phyloP scores from a whole-genome alignment of 2,888 invertebrate species.

The Eledone cirrhosa region DNA sequence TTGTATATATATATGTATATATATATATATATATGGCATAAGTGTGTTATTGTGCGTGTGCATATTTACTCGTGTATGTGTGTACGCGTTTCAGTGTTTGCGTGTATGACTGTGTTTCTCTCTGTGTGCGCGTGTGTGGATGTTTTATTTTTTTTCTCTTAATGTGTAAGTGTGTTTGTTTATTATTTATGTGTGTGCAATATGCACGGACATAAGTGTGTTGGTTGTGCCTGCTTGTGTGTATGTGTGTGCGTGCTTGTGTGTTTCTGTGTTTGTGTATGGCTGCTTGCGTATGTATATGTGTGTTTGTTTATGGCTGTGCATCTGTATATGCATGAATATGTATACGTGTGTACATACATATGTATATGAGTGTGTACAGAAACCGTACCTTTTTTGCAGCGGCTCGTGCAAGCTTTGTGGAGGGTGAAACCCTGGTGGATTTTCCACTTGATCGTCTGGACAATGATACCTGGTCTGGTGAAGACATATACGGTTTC shows the following conservation, averaged over 20 bases:
- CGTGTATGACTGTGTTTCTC: too few relatives aligned
- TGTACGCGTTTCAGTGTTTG: too few relatives aligned
- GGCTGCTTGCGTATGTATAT: not conserved
- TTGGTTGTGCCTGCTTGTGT: too few relatives aligned
- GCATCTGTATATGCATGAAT: not conserved
- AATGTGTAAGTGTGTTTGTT: too few relatives aligned
- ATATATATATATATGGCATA: not conserved
- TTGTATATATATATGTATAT: not conserved
- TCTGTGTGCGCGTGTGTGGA: too few relatives aligned
- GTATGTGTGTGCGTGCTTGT: not conserved
- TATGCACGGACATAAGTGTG: too few relatives aligned
- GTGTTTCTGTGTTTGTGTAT: not conserved
- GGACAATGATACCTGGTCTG: slow-evolving; percentile 21
- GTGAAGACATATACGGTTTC: slow-evolving; percentile 11
- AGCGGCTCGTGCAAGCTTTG: slow-evolving; percentile 21
- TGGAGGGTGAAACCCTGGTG: slow-evolving; percentile 8
- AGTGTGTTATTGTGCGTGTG: not conserved
- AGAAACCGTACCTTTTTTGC: slow-evolving; percentile 7
- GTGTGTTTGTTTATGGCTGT: not conserved
- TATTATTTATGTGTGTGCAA: too few relatives aligned
- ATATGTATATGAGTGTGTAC: not conserved
- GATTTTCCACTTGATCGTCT: slow-evolving; percentile 22
- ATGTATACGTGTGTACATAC: not conserved
- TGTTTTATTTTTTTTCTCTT: too few relatives aligned
- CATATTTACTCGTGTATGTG: not conserved